A percentile compares a stretch with the other conserved stretches of the same genome.
These are phyloP conservation scores for Pantelozetes paolii DNA, from an alignment of 2,888 invertebrate species.

Conservation along the genomic window DNA sequence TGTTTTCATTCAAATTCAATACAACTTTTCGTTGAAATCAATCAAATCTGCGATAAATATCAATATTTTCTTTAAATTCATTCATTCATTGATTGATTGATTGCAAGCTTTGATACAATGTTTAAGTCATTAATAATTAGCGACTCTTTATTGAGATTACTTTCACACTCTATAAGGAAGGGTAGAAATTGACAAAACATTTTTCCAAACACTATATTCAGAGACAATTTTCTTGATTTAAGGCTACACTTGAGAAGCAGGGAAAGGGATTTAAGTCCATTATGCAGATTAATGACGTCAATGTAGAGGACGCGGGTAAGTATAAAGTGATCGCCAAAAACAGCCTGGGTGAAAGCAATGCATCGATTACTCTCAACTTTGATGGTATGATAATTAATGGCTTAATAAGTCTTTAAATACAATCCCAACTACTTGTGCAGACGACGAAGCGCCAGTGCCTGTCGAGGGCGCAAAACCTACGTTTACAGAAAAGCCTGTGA, in stretches of 20 bases:
- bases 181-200: too few relatives aligned
- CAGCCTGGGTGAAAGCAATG: conserved; percentile 94
- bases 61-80: conserved; percentile 2
- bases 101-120: too few relatives aligned
- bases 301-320: conserved; percentile 94
- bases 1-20: conserved; percentile 10
- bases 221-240: conserved; percentile 49
- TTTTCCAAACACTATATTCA: too few relatives aligned
- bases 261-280: conserved; percentile 89
- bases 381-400: conserved; percentile 72
- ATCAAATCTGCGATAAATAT: background rate
- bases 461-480: conserved; percentile 92
- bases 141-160: too few relatives aligned
- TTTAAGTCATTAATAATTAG: too few relatives aligned
- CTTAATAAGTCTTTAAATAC: background rate
- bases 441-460: conserved; percentile 87
- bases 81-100: conserved; percentile 14
- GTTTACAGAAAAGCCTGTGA: conserved; percentile 95
- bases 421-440: conserved; percentile 57
- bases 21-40: background rate
- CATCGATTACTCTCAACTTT: conserved; percentile 94
- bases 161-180: too few relatives aligned
- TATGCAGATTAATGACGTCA: conserved; percentile 86
- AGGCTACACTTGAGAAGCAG: conserved; percentile 64
- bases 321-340: conserved; percentile 95